Conservation (phyloP, 2,113 vertebrate genomes). For the Terrapene triunguis region DNA sequence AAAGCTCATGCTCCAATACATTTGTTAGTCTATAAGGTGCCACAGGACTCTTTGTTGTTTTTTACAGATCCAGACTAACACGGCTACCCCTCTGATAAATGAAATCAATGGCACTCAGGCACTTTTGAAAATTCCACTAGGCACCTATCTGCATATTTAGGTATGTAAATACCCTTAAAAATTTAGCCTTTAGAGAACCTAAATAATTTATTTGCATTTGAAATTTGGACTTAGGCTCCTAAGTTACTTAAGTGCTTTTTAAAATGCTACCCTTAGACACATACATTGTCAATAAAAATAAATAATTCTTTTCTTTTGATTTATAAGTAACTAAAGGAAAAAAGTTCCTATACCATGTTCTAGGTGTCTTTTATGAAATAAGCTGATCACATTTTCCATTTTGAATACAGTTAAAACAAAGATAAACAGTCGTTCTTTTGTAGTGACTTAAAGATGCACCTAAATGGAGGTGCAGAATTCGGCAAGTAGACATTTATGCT, state of each 20-base stretch:
- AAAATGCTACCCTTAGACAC: background rate
- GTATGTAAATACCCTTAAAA: background rate
- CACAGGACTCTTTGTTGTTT: no score
- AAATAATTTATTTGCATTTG: background rate
- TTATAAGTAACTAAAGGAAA: background rate
- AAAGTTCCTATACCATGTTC: background rate
- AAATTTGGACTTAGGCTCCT: background rate
- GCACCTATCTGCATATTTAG: background rate
- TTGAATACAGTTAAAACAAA: background rate
- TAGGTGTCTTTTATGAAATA: background rate
- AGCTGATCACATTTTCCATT: background rate
- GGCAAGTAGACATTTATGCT: background rate
- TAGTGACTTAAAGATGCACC: background rate
- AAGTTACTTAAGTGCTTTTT: background rate
- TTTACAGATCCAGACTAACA: no score
- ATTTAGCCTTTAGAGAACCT: background rate
- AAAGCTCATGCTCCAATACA: no score
- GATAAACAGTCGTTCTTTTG: background rate
- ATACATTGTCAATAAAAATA: background rate
- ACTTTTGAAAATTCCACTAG: background rate
- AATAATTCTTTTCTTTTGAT: background rate
- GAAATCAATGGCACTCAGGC: background rate
- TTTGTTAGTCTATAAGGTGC: no score
- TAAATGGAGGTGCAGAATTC: background rate
- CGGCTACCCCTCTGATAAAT: background rate